Percentiles rank a stretch among this genome's conserved stretches.
Conservation (phyloP, 2,888 invertebrate species). For the Hofmannophila pseudospretella region DNA sequence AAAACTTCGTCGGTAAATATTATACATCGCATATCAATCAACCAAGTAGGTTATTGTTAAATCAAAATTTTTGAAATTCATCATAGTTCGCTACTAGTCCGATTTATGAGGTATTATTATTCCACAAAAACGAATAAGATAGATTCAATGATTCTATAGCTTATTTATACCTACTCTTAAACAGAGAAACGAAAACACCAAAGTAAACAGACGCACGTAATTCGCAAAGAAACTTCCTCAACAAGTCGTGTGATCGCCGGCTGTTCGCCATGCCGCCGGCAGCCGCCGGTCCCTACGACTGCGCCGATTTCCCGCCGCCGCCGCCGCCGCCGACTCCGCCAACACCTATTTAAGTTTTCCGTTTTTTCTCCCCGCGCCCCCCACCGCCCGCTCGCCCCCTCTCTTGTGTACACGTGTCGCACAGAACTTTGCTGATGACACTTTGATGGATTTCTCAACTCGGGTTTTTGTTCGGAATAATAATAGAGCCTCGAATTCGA, state of each 20-base stretch:
- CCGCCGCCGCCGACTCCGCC: slow-evolving; percentile 25
- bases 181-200: too few relatives aligned
- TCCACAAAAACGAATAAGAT: too few relatives aligned
- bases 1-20: too few relatives aligned
- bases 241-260: not conserved
- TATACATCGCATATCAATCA: too few relatives aligned
- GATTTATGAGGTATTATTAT: too few relatives aligned
- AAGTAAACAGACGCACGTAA: too few relatives aligned
- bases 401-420: slow-evolving; percentile 53
- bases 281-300: slow-evolving; percentile 14
- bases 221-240: not conserved
- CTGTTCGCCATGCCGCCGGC: not conserved
- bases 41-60: too few relatives aligned
- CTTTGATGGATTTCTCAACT: slow-evolving; percentile 58
- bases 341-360: slow-evolving; percentile 47
- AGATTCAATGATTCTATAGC: too few relatives aligned
- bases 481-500: slow-evolving; percentile 17
- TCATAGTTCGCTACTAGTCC: too few relatives aligned
- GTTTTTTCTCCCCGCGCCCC: slow-evolving; percentile 15
- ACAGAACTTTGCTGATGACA: slow-evolving; percentile 47
- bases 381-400: slow-evolving; percentile 14
- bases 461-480: slow-evolving; percentile 34
- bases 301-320: too few relatives aligned
- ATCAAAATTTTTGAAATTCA: too few relatives aligned
- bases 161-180: too few relatives aligned